These are phyloP conservation scores for Megalonaias nervosa DNA, from an alignment of 1,140 invertebrate genomes.

Conservation along the genomic window DNA sequence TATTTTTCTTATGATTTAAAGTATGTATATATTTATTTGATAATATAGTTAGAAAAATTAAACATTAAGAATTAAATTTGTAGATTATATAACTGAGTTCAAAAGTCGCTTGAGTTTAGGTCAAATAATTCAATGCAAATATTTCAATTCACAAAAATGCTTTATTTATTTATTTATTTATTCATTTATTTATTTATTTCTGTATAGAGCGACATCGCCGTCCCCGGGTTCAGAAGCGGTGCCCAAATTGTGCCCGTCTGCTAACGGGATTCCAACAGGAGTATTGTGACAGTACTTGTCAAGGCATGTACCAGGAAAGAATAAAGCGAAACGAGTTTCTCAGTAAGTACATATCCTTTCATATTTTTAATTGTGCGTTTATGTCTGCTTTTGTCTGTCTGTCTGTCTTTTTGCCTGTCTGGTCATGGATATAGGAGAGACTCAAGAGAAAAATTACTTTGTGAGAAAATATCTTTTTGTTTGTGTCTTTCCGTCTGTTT, in stretches of 20 bases:
- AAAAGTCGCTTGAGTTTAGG: not conserved
- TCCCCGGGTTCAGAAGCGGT: slow-evolving; percentile 14
- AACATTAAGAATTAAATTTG: not conserved
- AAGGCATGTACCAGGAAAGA: slow-evolving; percentile 18
- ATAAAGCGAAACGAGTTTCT: slow-evolving; percentile 23
- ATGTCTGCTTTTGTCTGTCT: no score
- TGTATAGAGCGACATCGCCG: slow-evolving; percentile 7
- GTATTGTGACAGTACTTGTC: slow-evolving; percentile 25
- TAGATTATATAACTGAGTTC: not conserved
- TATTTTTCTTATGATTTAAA: no score
- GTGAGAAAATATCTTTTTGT: no score
- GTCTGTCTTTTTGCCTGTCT: no score
- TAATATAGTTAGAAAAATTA: no score
- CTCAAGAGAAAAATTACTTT: no score
- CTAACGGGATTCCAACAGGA: slow-evolving; percentile 1
- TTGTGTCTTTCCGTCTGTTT: no score
- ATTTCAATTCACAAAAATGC: not conserved
- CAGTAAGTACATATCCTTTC: slow-evolving; percentile 12
- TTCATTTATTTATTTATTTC: slow-evolving; percentile 18
- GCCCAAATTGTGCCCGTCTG: slow-evolving; percentile 26
- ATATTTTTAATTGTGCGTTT: no score
- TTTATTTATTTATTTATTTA: not conserved
- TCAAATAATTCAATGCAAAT: not conserved
- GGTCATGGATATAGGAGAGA: no score
- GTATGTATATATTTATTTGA: no score